A percentile compares a stretch with the other conserved stretches of the same genome.
These are phyloP conservation scores for Anas georgica DNA, from an alignment of 2,797 vertebrate species.

Conservation along the genomic window DNA sequence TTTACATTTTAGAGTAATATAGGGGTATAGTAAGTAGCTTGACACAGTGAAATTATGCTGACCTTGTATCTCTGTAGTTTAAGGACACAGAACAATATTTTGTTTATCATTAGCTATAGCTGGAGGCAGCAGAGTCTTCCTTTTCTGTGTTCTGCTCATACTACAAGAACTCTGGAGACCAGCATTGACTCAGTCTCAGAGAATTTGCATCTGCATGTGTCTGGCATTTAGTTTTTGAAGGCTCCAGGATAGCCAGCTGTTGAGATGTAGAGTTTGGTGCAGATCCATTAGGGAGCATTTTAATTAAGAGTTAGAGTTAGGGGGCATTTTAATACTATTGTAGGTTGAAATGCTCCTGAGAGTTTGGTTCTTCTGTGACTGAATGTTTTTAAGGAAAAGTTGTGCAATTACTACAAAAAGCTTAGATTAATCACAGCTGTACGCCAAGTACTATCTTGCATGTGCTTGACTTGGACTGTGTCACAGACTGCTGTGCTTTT, in stretches of 20 bases:
- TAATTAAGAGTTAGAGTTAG: not conserved
- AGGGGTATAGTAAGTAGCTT: not conserved
- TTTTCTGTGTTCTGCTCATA: not conserved
- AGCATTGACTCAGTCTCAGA: not conserved
- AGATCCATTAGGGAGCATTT: not conserved
- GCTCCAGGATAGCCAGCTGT: not conserved
- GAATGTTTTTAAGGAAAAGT: not conserved
- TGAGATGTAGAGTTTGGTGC: not conserved
- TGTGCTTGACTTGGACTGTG: not conserved
- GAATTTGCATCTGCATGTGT: not conserved
- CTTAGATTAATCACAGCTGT: not conserved
- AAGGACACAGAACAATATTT: not conserved
- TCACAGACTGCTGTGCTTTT: not conserved
- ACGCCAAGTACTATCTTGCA: not conserved
- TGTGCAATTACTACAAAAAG: not conserved
- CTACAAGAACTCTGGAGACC: not conserved
- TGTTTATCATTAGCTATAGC: not conserved
- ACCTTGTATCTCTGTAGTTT: not conserved
- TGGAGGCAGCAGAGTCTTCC: not conserved
- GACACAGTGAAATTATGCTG: not conserved
- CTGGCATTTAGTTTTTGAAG: not conserved
- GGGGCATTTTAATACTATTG: not conserved
- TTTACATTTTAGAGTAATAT: not conserved
- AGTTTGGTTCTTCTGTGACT: not conserved
- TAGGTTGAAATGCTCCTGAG: not conserved